Base-by-base conservation (phyloP, 2,888 invertebrate genomes). In the Gymnoscelis rufifasciata region DNA sequence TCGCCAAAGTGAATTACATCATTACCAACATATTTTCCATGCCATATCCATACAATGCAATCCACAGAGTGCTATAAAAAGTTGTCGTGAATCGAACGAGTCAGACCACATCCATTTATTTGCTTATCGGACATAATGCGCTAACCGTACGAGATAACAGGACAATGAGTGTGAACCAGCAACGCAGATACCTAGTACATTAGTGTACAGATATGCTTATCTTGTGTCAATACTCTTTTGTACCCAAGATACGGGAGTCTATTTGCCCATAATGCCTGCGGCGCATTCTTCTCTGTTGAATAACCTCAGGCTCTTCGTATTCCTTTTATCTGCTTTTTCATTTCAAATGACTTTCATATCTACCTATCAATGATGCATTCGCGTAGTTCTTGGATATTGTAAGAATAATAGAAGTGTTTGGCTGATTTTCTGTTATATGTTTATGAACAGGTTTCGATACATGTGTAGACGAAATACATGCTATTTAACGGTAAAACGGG, bases 221-320 rank as follows among this genome's bases (percentile, higher is more conserved):
- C 86, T 79, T 61, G 65, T 80, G 87, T 86, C 86, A 87, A 86
- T 87, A 87, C 79, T 82, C 87, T 83, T 86, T 87, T 88, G 87
- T 86, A 78, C 76, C 67, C 66, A 61, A 78, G 86, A 86, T 84
- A 87, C 74, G 79, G 78, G 70, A 81, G 78, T 73, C 81, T 83
- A 76, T 86, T 83, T 82, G 76, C 78, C 79, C 78, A 76, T 83
- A 84, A 86, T 83, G 83, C 71, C 70, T 60, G 70, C 68, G 66
- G 64, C 74, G 67, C 83, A 86, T 86, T 86, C 84, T 74, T 78
- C 65, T 52, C 62, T 73, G 72, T 71, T 80, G 77, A 83, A 82
- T 79, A 80, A 75, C 75, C 68, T 26, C 27, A 39, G 33, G 24
- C 26, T 24, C 15, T 10, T n/a, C 19, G 11, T 3, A 15, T 19